Percentiles rank a stretch among this genome's conserved stretches.
Conservation (phyloP, 1,140 invertebrate genomes). For the Euura saliciscinereae region DNA sequence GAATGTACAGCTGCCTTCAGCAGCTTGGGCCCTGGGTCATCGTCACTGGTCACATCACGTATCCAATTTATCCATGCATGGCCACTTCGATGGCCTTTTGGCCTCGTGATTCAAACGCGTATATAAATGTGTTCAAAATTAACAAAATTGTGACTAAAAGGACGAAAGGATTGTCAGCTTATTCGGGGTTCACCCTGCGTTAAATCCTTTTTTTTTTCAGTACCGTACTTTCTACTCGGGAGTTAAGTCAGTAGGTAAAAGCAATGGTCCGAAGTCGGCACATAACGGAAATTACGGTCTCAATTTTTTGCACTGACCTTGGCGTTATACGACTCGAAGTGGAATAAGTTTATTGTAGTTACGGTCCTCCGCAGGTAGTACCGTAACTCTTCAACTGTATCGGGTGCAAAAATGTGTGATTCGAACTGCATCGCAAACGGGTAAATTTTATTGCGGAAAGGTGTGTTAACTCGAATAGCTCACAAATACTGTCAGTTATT, state of each 20-base stretch:
- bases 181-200: too few species aligned
- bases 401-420: not conserved
- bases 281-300: not conserved
- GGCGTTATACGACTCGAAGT: not conserved
- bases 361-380: not conserved
- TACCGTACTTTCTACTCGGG: not conserved
- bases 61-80: too few species aligned
- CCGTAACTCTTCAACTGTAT: not conserved
- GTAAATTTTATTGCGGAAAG: constrained; percentile 5
- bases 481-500: not conserved
- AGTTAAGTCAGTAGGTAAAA: not conserved
- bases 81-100: too few species aligned
- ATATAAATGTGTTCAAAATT: too few species aligned
- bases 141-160: too few species aligned
- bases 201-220: too few species aligned
- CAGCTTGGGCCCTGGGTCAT: too few species aligned
- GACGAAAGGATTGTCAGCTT: too few species aligned
- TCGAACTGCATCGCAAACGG: not conserved
- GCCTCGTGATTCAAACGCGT: too few species aligned
- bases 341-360: not conserved
- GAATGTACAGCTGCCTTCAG: too few species aligned
- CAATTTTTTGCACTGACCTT: not conserved
- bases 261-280: not conserved
- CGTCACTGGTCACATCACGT: too few species aligned
- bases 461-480: not conserved